phyloP scores from a whole-genome alignment of 2,797 vertebrate genomes.

The Ibycter americanus region DNA sequence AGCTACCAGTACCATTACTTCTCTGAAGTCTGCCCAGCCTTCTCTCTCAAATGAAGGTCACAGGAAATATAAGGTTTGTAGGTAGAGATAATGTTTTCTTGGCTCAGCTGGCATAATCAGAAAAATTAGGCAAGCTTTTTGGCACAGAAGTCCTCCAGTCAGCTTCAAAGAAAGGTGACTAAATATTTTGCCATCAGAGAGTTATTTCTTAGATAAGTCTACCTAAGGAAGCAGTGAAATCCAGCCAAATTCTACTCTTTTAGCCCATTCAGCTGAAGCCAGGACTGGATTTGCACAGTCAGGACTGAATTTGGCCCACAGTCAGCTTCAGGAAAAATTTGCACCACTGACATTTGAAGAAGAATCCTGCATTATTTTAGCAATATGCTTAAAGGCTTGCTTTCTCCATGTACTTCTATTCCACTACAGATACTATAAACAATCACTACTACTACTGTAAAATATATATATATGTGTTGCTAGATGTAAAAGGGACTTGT shows the following conservation, averaged over 20 bases:
- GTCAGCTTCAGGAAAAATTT: background rate
- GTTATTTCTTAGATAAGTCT: background rate
- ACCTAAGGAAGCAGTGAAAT: background rate
- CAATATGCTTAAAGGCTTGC: background rate
- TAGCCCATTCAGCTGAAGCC: background rate
- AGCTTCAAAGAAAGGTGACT: background rate
- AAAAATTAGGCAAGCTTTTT: background rate
- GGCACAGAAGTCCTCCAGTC: background rate
- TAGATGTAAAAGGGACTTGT: background rate
- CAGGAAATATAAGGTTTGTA: background rate
- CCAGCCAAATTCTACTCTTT: background rate
- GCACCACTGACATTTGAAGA: background rate
- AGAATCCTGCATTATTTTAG: background rate
- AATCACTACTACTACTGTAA: background rate
- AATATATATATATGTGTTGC: background rate
- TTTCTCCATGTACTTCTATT: background rate
- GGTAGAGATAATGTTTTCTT: background rate
- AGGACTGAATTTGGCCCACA: background rate
- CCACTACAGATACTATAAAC: background rate
- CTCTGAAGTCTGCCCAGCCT: background rate
- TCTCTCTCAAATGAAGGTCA: background rate
- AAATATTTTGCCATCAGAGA: background rate
- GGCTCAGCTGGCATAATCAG: background rate
- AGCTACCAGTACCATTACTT: background rate
- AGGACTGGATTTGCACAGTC: background rate